Percentiles rank a stretch among this genome's conserved stretches.
Conservation (phyloP, 1,140 invertebrate genomes). For the Antheraea mylitta region DNA sequence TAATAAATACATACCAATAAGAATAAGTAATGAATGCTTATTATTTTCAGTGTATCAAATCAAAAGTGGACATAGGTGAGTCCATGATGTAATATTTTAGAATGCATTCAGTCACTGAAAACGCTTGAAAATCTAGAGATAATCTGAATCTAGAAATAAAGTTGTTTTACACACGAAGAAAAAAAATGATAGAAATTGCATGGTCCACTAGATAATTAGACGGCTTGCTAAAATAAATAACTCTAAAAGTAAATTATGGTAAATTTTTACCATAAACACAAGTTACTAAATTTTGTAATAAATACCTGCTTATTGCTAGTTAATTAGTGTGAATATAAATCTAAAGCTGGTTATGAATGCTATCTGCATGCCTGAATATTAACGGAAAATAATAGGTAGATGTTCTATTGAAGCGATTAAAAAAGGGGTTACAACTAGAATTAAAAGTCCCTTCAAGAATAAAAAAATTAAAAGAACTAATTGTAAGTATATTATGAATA, state of each 20-base stretch:
- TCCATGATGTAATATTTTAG: constrained; percentile 38
- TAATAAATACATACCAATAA: not conserved
- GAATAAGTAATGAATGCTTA: constrained; percentile 39
- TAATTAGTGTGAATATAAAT: not conserved
- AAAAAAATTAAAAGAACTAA: too few relatives aligned
- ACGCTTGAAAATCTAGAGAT: constrained; percentile 18
- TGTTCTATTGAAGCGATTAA: too few relatives aligned
- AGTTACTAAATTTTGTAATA: not conserved
- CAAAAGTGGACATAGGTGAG: constrained; percentile 70
- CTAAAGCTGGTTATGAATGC: not conserved
- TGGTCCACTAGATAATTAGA: not conserved
- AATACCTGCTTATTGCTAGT: not conserved
- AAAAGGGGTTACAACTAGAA: too few relatives aligned
- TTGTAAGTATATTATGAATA: too few relatives aligned
- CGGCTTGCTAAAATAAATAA: not conserved
- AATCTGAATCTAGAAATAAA: constrained; percentile 9
- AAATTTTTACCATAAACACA: not conserved
- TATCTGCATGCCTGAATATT: not conserved
- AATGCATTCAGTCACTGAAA: constrained; percentile 21
- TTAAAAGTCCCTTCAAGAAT: too few relatives aligned
- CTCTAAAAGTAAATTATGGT: not conserved
- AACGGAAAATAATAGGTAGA: not conserved
- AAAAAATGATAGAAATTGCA: not conserved
- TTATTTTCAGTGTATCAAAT: constrained; percentile 75
- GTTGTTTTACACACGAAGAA: not conserved